Evolutionary conservation across 2,888 invertebrate species (phyloP).

Genomic region (Hipparchia sbordonii): DNA sequence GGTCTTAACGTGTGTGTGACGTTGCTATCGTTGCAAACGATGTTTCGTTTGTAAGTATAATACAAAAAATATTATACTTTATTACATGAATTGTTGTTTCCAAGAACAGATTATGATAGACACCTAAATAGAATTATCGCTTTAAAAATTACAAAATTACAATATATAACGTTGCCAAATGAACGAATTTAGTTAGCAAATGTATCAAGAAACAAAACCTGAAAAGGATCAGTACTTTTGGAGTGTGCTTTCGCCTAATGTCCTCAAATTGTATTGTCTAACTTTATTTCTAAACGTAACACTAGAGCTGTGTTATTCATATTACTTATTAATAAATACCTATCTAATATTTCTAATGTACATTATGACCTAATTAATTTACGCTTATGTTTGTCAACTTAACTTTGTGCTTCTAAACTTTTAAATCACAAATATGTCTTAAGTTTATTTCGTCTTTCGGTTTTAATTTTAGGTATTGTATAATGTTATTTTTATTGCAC

Average conservation of each 20-base stretch:
- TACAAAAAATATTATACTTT: neutral
- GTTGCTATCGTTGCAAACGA: no score
- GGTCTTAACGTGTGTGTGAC: no score
- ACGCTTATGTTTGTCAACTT: conserved; percentile 21
- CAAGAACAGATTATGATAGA: neutral
- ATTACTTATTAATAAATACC: neutral
- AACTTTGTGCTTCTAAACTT: conserved; percentile 16
- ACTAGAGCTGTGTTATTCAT: conserved; percentile 27
- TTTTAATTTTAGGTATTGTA: neutral
- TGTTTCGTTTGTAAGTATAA: no score
- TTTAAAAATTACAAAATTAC: neutral
- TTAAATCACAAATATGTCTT: conserved; percentile 5
- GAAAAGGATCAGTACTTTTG: conserved; percentile 4
- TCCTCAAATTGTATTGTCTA: conserved; percentile 25
- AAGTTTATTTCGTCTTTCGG: conserved; percentile 9
- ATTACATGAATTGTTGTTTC: neutral
- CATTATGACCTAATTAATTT: conserved; percentile 11
- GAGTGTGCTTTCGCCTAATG: conserved; percentile 29
- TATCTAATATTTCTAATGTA: conserved; percentile 22
- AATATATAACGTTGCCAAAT: conserved; percentile 6
- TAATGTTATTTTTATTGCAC: neutral
- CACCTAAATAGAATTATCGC: neutral
- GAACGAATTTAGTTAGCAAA: neutral
- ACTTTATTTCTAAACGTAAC: conserved; percentile 20
- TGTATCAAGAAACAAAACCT: conserved; percentile 20